Evolutionary conservation across 2,888 invertebrate genomes (phyloP).

Genomic region (Fabriciana adippe): DNA sequence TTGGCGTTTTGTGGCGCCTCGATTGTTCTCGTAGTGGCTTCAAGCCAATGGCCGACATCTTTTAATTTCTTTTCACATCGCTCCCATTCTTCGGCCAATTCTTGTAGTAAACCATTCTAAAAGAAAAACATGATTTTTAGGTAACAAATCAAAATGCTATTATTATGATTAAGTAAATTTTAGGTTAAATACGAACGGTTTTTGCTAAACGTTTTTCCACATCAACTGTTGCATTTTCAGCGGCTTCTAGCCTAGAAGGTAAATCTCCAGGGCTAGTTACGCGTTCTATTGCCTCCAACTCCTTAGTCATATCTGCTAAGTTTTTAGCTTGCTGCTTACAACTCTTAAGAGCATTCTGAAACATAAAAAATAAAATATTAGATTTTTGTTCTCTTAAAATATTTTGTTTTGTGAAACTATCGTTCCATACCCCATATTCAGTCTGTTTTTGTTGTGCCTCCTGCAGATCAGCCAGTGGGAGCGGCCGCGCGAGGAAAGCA

Average conservation of each 20-base stretch:
- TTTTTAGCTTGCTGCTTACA: slow-evolving; percentile 94
- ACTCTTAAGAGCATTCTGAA: slow-evolving; percentile 91
- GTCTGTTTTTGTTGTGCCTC: slow-evolving; percentile 93
- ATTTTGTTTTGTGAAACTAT: neutral
- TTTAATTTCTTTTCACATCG: slow-evolving; percentile 97
- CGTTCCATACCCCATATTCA: slow-evolving; percentile 88
- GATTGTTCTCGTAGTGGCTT: slow-evolving; percentile 89
- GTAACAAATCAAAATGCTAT: neutral
- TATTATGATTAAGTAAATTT: neutral
- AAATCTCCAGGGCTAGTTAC: slow-evolving; percentile 93
- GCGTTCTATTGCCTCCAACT: slow-evolving; percentile 91
- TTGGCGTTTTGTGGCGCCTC: slow-evolving; percentile 92
- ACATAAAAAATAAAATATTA: slow-evolving; percentile 26
- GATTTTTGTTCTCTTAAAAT: neutral
- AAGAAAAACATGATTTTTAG: slow-evolving; percentile 50
- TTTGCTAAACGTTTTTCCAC: slow-evolving; percentile 92
- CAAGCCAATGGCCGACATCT: slow-evolving; percentile 94
- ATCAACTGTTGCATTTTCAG: slow-evolving; percentile 92
- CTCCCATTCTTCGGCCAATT: slow-evolving; percentile 97
- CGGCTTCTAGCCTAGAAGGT: slow-evolving; percentile 91
- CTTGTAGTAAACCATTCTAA: slow-evolving; percentile 93
- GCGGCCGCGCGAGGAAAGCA: slow-evolving; percentile 89
- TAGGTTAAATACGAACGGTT: slow-evolving; percentile 83
- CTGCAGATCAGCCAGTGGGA: slow-evolving; percentile 89
- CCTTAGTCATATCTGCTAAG: slow-evolving; percentile 95